These are phyloP conservation scores for Lampris incognitus DNA, from an alignment of 2,113 vertebrate genomes.

Conservation along the genomic window DNA sequence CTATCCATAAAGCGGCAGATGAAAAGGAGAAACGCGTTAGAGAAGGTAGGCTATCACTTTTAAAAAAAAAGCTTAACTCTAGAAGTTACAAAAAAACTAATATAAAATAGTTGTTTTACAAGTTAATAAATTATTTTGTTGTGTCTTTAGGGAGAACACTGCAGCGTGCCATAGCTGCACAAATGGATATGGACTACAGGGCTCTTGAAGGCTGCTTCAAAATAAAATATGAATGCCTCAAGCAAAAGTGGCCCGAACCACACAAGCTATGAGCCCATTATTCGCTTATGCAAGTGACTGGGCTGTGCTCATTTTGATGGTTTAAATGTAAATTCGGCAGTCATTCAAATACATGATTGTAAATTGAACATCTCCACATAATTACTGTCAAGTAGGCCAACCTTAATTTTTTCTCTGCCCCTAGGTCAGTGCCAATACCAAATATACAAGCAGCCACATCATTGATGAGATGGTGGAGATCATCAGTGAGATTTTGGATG, in stretches of 20 bases:
- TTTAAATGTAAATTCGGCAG: constrained; percentile 15
- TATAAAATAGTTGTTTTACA: too few species aligned
- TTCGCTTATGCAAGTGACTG: not conserved
- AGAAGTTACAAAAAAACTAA: too few species aligned
- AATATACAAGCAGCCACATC: constrained; percentile 11
- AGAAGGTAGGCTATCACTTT: too few species aligned
- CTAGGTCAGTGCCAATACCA: constrained; percentile 7
- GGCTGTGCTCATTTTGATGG: constrained; percentile 8
- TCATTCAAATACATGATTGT: constrained; percentile 29
- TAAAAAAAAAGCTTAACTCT: too few species aligned
- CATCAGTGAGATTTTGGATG: constrained; percentile 11
- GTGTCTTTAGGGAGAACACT: too few species aligned
- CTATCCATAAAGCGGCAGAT: too few species aligned
- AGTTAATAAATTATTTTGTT: too few species aligned
- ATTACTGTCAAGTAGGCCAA: constrained; percentile 26
- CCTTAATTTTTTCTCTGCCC: constrained; percentile 16
- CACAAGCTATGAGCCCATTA: not conserved
- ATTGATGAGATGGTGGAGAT: constrained; percentile 30
- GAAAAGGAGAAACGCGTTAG: too few species aligned
- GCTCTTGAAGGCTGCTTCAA: too few species aligned
- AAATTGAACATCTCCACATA: constrained; percentile 35
- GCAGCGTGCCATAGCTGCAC: too few species aligned
- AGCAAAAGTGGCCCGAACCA: not conserved
- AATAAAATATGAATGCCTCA: not conserved
- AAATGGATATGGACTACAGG: too few species aligned